Base-by-base conservation (phyloP, 2,888 invertebrate genomes). In the Acrobasis repandana region DNA sequence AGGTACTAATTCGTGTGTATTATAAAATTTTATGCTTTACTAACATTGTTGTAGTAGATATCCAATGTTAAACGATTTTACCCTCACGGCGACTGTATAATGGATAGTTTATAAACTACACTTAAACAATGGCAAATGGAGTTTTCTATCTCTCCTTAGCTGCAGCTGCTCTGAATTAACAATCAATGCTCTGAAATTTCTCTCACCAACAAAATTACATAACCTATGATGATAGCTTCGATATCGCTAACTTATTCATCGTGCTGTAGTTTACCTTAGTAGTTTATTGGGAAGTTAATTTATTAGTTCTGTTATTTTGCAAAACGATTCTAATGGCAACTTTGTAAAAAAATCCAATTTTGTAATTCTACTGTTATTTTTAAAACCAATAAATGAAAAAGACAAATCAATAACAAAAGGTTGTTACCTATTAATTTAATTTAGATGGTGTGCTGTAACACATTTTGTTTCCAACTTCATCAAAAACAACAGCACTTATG, bases 131-230 rank as follows among this genome's bases (percentile, higher is more conserved):
- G 28, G 2, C 46, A 62, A 69, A 67, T 67, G 59, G 60, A 67
- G 61, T 70, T 70, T 60, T 62, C 33, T 65, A 63, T 62, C 61
- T 63, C 65, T 63, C 60, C 67, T 60, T 67, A 72, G 57, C 64
- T 65, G 71, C 68, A 72, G 57, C 64, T 65, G 71, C 70, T 70
- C 71, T 62, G 66, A 75, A 69, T 75, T 76, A 71, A 74, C 76
- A 75, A 76, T 79, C 75, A 75, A 82, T 77, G 76, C 67, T 49
- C 64, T 54, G 82, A 81, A 76, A 77, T 82, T 57, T 77, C 74
- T 72, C 69, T 65, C 66, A 74, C 71, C 71, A 75, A 81, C 79
- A 80, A 70, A 76, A 81, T 82, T 80, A 77, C 67, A 68, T 69
- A 67, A 75, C 73, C 71, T 74, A 76, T 70, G 68, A 66, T 62